Base-by-base conservation (phyloP, 2,888 invertebrate genomes). In the Scaptodrosophila latifasciaeformis region DNA sequence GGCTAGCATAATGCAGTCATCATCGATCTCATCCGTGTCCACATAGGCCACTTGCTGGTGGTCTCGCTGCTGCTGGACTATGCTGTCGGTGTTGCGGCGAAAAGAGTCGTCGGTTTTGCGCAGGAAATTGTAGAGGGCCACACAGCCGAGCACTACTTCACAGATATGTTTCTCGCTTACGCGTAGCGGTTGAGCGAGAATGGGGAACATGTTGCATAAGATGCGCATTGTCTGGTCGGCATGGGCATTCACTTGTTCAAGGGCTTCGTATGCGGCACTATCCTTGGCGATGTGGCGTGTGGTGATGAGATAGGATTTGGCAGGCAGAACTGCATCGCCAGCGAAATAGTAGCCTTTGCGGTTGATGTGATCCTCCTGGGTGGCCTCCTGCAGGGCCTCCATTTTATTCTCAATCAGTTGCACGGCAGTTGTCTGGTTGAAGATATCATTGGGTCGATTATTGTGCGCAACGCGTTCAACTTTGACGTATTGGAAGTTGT, bases 71-170 rank as follows among this genome's bases (percentile, higher is more conserved):
- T 76, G 76, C 35, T 70, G 70, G 24, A 70, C 70, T 45, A 76
- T 78, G 57, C 64, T 70, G 49, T 84, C 82, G 17, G 83, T 82
- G 54, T 76, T 79, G 48, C 83, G 77, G 18, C 77, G 81, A 55
- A 83, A 84, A 7, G 81, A 71, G 34, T 69, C 68, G 51, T 84
- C 82, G 13, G 82, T 83, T 60, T 84, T 85, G 10, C 84, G 83
- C 70, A 85, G 70, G 59, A 84, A 85, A 66, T 85, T 85, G 47
- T 84, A 84, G 5, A 85, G 59, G n/a, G 85, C 83, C 53, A 84
- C 81, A 62, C 84, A 84, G 55, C 85, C 85, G 2, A 85, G 59
- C 1, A 83, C 84, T 10, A 85, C 83, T 56, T 85, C 84, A 37
- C 77, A 72, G 24, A 83, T 84, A 60, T 84, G 84, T 35, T 82